Evolutionary conservation across 1,140 invertebrate genomes (phyloP).

Genomic region (Hydropsyche tenuis): DNA sequence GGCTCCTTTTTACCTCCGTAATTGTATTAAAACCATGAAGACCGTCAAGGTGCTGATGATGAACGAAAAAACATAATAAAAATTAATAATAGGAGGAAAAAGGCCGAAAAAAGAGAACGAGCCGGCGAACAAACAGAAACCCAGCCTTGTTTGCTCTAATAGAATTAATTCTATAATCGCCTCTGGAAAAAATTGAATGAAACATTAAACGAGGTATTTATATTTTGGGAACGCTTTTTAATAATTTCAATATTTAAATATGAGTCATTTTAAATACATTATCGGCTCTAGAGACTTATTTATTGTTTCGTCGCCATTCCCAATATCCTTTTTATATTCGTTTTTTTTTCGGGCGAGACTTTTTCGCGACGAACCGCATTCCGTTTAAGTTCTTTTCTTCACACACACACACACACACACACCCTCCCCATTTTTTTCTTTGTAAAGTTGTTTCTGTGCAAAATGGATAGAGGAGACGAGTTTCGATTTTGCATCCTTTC

Average conservation of each 20-base stretch:
- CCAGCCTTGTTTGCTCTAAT: neutral
- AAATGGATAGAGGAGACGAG: constrained; percentile 21
- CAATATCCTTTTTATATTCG: constrained; percentile 26
- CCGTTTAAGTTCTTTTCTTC: constrained; percentile 5
- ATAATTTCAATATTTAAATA: neutral
- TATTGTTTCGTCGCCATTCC: constrained; percentile 27
- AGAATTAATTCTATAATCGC: constrained; percentile 6
- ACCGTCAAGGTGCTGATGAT: constrained; percentile 6
- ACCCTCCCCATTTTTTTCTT: constrained; percentile 20
- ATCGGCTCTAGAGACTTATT: constrained; percentile 32
- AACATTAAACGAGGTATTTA: neutral
- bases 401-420: too few relatives aligned
- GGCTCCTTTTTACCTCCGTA: neutral
- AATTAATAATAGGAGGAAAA: constrained; percentile 8
- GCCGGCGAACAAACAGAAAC: neutral
- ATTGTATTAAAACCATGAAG: constrained; percentile 15
- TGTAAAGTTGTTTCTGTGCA: constrained; percentile 37
- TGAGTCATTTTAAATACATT: constrained; percentile 25
- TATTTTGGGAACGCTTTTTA: neutral
- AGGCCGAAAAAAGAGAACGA: neutral
- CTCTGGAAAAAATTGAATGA: constrained; percentile 4
- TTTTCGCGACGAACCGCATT: constrained; percentile 23
- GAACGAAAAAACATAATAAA: constrained; percentile 9
- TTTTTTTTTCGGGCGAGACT: constrained; percentile 16
- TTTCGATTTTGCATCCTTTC: constrained; percentile 34